Conservation (phyloP, 2,888 invertebrate species). For the Alsophila aescularia region DNA sequence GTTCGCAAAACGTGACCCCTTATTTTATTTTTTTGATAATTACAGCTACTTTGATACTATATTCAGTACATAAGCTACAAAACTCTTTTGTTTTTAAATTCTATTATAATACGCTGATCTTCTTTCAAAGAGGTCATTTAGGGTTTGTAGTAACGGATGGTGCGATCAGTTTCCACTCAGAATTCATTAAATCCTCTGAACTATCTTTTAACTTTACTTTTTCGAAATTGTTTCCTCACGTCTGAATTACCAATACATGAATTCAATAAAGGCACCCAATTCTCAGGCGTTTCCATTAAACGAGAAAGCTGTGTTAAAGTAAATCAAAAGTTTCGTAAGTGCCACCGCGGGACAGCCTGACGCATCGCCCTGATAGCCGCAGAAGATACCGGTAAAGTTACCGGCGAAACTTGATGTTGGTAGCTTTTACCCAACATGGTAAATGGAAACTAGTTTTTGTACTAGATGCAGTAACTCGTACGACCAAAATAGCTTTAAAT, state of each 20-base stretch:
- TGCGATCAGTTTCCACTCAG: too few species aligned
- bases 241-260: slow-evolving; percentile 6
- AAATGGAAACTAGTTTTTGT: background rate
- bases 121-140: too few species aligned
- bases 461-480: background rate
- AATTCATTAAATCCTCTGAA: too few species aligned
- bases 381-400: slow-evolving; percentile 45
- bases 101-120: too few species aligned
- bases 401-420: slow-evolving; percentile 14
- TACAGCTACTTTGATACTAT: too few species aligned
- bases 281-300: slow-evolving; percentile 42
- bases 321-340: slow-evolving; percentile 67
- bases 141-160: too few species aligned
- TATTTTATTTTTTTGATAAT: too few species aligned
- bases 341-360: slow-evolving; percentile 62
- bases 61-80: too few species aligned
- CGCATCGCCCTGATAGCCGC: slow-evolving; percentile 62
- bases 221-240: slow-evolving; percentile 14
- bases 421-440: slow-evolving; percentile 17
- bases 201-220: background rate
- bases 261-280: slow-evolving; percentile 26
- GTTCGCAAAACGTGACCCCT: too few species aligned
- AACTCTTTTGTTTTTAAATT: too few species aligned
- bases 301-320: slow-evolving; percentile 48
- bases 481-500: background rate